phyloP scores from a whole-genome alignment of 2,797 vertebrate species.

The Fistularia commersonii region DNA sequence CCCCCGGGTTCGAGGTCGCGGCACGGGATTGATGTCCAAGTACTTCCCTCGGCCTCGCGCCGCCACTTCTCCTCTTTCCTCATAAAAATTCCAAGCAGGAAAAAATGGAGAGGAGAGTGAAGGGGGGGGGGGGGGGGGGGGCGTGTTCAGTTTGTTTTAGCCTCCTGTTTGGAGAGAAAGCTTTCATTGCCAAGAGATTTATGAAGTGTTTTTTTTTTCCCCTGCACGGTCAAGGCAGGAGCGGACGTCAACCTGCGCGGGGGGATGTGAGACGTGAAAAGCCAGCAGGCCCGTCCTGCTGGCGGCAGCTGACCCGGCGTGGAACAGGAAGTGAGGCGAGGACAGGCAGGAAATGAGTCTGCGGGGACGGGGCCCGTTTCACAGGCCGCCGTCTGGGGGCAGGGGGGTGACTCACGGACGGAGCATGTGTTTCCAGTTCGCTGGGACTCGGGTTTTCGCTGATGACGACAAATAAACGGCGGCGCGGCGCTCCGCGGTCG shows the following conservation, averaged over 20 bases:
- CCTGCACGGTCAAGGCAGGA: too few species aligned
- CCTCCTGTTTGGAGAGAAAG: constrained; percentile 67
- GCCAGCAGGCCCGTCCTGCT: background rate
- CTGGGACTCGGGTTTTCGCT: constrained; percentile 35
- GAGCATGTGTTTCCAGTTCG: constrained; percentile 62
- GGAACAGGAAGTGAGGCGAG: constrained; percentile 65
- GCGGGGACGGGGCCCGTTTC: constrained; percentile 57
- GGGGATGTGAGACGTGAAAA: too few species aligned
- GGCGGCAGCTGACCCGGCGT: too few species aligned
- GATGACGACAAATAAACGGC: constrained; percentile 60
- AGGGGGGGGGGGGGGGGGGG: constrained; percentile 39
- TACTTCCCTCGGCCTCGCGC: constrained; percentile 40
- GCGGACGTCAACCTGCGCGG: constrained; percentile 17
- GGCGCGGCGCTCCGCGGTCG: constrained; percentile 45
- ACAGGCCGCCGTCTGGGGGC: constrained; percentile 49
- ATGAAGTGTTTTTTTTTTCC: too few species aligned
- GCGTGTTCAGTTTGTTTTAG: constrained; percentile 69
- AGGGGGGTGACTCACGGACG: constrained; percentile 54
- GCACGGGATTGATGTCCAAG: constrained; percentile 34
- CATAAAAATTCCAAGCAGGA: constrained; percentile 65
- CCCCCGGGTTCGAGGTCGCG: constrained; percentile 16
- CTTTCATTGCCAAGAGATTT: constrained; percentile 75
- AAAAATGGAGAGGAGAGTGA: constrained; percentile 33
- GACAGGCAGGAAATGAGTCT: constrained; percentile 54
- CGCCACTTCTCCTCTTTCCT: constrained; percentile 59